These are phyloP conservation scores for Lithophane ornitopus DNA, from an alignment of 2,888 invertebrate genomes.

Conservation along the genomic window DNA sequence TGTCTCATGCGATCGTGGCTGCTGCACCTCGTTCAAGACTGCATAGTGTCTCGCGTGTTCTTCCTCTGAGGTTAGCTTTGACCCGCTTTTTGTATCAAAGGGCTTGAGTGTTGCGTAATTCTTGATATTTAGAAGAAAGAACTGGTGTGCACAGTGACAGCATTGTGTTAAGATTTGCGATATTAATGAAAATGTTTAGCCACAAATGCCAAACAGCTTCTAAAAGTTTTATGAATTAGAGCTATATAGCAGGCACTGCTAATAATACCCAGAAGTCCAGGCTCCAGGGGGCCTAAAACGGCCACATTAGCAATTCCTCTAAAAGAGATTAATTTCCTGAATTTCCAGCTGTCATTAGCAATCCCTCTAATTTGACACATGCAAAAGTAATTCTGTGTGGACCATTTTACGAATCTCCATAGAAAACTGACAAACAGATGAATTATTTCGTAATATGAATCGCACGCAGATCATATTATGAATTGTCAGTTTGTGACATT, in stretches of 20 bases:
- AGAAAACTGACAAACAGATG: too few relatives aligned
- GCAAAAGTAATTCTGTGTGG: too few relatives aligned
- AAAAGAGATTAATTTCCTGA: too few relatives aligned
- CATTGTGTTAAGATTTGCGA: neutral
- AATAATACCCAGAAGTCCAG: neutral
- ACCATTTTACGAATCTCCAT: too few relatives aligned
- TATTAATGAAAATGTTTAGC: neutral
- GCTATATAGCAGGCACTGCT: neutral
- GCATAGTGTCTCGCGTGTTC: neutral
- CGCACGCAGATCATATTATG: too few relatives aligned
- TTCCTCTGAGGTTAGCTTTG: constrained; percentile 15
- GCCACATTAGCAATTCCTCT: too few relatives aligned
- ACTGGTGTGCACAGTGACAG: neutral
- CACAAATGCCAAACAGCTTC: neutral
- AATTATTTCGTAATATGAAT: too few relatives aligned
- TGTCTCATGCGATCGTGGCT: constrained; percentile 13
- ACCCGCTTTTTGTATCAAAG: constrained; percentile 28
- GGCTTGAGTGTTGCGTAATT: neutral
- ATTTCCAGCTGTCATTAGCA: too few relatives aligned
- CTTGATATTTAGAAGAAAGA: neutral
- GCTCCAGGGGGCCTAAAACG: too few relatives aligned
- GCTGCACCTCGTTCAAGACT: neutral
- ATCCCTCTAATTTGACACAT: too few relatives aligned
- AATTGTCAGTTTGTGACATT: too few relatives aligned
- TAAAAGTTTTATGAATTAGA: neutral